Base-by-base conservation (phyloP, 2,113 vertebrate genomes). In the Campylomormyrus numenius region DNA sequence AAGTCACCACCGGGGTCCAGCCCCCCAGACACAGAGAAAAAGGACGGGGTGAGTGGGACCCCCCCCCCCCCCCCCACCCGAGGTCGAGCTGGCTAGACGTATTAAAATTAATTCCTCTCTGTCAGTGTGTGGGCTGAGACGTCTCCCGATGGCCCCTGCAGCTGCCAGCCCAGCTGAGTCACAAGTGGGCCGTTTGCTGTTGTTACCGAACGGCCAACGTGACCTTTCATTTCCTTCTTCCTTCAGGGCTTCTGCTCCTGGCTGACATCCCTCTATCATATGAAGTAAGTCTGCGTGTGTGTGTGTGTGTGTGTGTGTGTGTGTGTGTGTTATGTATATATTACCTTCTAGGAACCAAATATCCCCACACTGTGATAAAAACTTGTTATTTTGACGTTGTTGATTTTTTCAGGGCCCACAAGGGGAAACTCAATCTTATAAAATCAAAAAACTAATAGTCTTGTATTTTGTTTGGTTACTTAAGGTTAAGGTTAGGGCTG, bases 231-330 rank as follows among this genome's bases (percentile, higher is more conserved):
- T 89, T 90, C 89, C 92, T 91, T 92, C 50, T 56, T 92, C 91
- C 52, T 86, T 93, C 94, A 99, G 98, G 98, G 98, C 90, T 98
- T 98, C 95, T 99, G 97, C 93, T 97, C 98, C 77, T 99, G 98
- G 98, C 95, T 99, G 70, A 93, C 96, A 92, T 97, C 97, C 89
- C 97, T 98, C 94, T 96, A 97, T 94, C 96, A 97, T 92, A 99
- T 99, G 98, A 99, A 97, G 98, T 99, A 97, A 98, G 98, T 97
- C 88, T 88, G 90, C 58, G 50, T 45, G 27, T 31, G 42, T 24
- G 77, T 89, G 49, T 91, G 87, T 85, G 42, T 53, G n/a, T 48
- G 15, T 74, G 39, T 92, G 58, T 66, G 58, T 27, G 8, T 62
- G 19, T n/a, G 19, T n/a, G 24, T 62, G 24, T 24, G 21, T 62